Conservation (phyloP, 2,888 invertebrate genomes). For the Calameuta filiformis region DNA sequence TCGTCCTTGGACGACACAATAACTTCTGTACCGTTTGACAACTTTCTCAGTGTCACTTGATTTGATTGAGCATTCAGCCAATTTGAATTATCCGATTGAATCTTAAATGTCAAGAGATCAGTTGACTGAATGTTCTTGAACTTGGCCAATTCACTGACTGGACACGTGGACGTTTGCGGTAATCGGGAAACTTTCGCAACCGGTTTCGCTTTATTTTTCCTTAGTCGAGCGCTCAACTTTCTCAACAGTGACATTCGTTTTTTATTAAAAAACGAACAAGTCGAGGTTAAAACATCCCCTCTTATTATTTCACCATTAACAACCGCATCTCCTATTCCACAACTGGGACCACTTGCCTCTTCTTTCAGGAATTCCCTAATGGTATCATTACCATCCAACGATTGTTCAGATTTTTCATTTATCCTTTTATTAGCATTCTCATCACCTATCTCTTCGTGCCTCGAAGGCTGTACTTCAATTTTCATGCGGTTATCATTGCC, state of each 20-base stretch:
- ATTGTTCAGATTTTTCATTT: constrained; percentile 3
- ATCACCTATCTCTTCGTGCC: not conserved
- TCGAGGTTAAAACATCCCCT: not conserved
- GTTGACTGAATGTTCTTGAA: not conserved
- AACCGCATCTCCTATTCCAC: not conserved
- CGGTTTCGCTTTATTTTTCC: not conserved
- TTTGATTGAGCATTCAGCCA: not conserved
- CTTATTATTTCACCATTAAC: not conserved
- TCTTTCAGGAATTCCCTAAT: constrained; percentile 3
- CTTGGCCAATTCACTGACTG: not conserved
- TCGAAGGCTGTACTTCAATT: constrained; percentile 23
- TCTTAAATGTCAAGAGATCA: not conserved
- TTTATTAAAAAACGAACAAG: not conserved
- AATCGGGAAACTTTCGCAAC: not conserved
- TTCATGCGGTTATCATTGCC: constrained; percentile 26
- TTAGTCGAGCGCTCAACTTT: not conserved
- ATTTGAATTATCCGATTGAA: not conserved
- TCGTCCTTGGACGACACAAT: not conserved
- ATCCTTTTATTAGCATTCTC: not conserved
- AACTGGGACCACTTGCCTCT: not conserved
- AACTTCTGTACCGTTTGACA: not conserved
- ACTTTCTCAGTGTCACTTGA: not conserved
- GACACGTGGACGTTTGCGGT: not conserved
- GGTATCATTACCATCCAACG: not conserved
- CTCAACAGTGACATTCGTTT: not conserved